phyloP scores from a whole-genome alignment of 2,113 vertebrate genomes.

The Eubucco bourcierii region DNA sequence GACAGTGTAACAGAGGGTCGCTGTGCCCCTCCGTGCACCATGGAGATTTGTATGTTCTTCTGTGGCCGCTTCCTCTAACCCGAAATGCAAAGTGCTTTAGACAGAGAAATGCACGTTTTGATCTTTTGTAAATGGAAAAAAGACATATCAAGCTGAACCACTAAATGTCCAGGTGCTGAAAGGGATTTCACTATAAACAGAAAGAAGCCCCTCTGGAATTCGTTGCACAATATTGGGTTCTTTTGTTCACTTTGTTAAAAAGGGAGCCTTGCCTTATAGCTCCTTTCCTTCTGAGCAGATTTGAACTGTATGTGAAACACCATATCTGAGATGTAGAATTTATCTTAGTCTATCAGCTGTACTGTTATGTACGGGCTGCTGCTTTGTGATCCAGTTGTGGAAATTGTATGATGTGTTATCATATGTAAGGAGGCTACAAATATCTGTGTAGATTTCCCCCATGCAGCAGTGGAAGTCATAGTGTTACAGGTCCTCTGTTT shows the following conservation, averaged over 20 bases:
- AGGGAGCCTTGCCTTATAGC: not conserved
- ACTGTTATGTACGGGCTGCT: not conserved
- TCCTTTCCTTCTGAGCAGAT: not conserved
- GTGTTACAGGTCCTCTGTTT: not conserved
- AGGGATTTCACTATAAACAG: constrained; percentile 7
- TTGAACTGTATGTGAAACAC: not conserved
- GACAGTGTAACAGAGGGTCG: not conserved
- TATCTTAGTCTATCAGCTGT: constrained; percentile 1
- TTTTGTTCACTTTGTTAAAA: constrained; percentile 20
- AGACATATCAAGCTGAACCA: not conserved
- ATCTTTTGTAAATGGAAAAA: not conserved
- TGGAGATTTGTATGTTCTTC: not conserved
- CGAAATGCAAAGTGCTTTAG: not conserved
- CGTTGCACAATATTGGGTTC: not conserved
- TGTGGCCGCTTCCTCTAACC: not conserved
- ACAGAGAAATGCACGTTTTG: not conserved
- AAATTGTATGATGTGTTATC: not conserved
- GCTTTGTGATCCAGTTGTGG: not conserved
- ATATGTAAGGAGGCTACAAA: not conserved
- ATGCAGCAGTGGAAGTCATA: not conserved
- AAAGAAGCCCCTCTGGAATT: not conserved
- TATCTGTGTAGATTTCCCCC: not conserved
- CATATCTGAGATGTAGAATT: not conserved
- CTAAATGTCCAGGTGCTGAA: not conserved
- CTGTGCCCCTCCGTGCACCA: fast-evolving